Base-by-base conservation (phyloP, 2,888 invertebrate genomes). In the Siphlonurus alternatus region DNA sequence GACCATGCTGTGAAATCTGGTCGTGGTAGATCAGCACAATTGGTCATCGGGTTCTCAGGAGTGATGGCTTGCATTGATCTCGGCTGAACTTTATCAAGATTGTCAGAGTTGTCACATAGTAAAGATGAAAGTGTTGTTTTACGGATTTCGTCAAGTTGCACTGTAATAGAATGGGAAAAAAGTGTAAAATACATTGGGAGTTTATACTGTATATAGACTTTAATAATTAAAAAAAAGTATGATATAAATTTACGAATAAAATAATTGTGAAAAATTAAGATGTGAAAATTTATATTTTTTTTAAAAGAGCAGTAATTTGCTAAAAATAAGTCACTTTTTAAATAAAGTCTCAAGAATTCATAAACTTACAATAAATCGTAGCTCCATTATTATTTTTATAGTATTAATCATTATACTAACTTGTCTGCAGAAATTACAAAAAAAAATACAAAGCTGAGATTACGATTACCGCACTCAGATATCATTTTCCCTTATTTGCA, bases 61-160 rank as follows among this genome's bases (percentile, higher is more conserved):
- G 75, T 71, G 19, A 78, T 76, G 0, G 79, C 74, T 69, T 84
- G 81, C 90, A 91, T 90, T 24, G 88, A 87, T 66, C 80, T 76
- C 2, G 80, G 80, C 70, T 88, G 89, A 0, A 85, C 80, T 20
- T 76, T 73, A 53, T 80, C 77, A 2, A 91, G 79, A 1, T 80
- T 75, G 65, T 85, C 87, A 0, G 89, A 83, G 74, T 88, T 90
- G 38, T 86, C 84, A 72, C 92, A 92, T 65, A 92, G 86, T 19
- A 92, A 78, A 38, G 81, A 79, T 0, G 89, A 86, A 18, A 92
- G 72, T 0, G 85, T 83, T 0, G 86, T 86, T 73, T 85, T 87
- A 18, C 90, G 83, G 63, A 97, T 84, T 75, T 93, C 89, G 0
- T 78, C 75, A 19, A 95, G 76, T 81, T 96, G 95, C 54, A 82